These are phyloP conservation scores for Tadarida brasiliensis DNA, from an alignment of 2,797 vertebrate species.

Conservation along the genomic window DNA sequence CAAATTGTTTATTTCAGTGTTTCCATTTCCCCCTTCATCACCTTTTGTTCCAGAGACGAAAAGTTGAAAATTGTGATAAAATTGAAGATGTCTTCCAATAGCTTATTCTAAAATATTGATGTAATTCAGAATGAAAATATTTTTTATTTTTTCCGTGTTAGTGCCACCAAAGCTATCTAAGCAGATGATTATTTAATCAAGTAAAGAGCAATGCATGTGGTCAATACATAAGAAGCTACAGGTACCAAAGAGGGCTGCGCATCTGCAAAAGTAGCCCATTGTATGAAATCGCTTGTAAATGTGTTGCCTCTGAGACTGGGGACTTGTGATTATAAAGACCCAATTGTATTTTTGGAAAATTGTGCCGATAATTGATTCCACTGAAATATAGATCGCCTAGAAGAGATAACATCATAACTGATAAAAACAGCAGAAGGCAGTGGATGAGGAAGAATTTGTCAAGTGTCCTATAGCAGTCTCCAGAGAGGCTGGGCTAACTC, in stretches of 20 bases:
- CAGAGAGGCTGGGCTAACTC: background rate
- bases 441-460: background rate
- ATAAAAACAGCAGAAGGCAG: background rate
- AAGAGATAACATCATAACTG: background rate
- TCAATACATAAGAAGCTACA: background rate
- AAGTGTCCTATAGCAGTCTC: background rate
- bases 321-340: background rate
- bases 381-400: background rate
- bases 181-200: constrained; percentile 57
- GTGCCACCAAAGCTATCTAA: background rate
- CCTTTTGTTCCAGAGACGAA: constrained; percentile 52
- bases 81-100: constrained; percentile 55
- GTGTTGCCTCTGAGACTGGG: background rate
- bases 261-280: background rate
- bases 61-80: constrained; percentile 39
- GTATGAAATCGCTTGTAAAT: background rate
- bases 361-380: background rate
- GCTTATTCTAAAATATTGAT: constrained; percentile 67
- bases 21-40: background rate
- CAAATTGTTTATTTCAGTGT: constrained; percentile 66
- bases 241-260: background rate
- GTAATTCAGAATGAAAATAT: constrained; percentile 41
- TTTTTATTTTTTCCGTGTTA: constrained; percentile 24
- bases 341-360: background rate
- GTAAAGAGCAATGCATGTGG: background rate